phyloP scores from a whole-genome alignment of 2,888 invertebrate species.

The Drosophila anceps region DNA sequence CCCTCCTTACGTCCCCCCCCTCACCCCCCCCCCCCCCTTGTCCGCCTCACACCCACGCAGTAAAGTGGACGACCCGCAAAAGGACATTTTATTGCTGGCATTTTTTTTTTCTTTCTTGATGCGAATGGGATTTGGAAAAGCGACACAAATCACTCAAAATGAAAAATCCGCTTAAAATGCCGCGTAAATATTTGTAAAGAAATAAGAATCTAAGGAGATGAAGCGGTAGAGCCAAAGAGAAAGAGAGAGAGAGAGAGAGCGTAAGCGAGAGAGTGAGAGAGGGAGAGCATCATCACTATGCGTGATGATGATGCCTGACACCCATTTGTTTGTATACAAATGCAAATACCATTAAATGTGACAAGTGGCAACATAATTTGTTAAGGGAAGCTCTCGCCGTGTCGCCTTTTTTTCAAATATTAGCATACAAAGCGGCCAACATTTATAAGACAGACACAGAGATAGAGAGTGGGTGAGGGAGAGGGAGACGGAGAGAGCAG shows the following conservation, averaged over 20 bases:
- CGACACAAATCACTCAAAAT: constrained; percentile 80
- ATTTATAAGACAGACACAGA: constrained; percentile 39
- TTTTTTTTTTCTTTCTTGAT: constrained; percentile 29
- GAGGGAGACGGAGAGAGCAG: not conserved
- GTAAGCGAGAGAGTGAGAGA: constrained; percentile 6
- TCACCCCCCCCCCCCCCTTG: not conserved
- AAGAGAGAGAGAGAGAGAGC: not conserved
- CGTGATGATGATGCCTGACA: constrained; percentile 71
- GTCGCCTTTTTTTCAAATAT: constrained; percentile 56
- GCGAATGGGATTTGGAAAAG: constrained; percentile 67
- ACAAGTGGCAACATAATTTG: constrained; percentile 83
- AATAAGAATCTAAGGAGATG: constrained; percentile 54
- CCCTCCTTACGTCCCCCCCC: not conserved
- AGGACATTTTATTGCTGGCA: constrained; percentile 48
- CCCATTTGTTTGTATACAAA: constrained; percentile 74
- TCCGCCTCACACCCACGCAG: not conserved
- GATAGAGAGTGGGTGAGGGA: not conserved
- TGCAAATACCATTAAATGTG: constrained; percentile 83
- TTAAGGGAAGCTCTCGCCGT: constrained; percentile 55
- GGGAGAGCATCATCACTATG: constrained; percentile 48
- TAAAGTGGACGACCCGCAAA: constrained; percentile 25
- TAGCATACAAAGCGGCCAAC: constrained; percentile 80
- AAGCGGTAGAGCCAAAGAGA: constrained; percentile 15
- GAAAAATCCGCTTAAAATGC: constrained; percentile 79
- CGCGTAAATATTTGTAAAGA: constrained; percentile 79